Conservation (phyloP, 2,797 vertebrate species). For the Phoebastria nigripes region DNA sequence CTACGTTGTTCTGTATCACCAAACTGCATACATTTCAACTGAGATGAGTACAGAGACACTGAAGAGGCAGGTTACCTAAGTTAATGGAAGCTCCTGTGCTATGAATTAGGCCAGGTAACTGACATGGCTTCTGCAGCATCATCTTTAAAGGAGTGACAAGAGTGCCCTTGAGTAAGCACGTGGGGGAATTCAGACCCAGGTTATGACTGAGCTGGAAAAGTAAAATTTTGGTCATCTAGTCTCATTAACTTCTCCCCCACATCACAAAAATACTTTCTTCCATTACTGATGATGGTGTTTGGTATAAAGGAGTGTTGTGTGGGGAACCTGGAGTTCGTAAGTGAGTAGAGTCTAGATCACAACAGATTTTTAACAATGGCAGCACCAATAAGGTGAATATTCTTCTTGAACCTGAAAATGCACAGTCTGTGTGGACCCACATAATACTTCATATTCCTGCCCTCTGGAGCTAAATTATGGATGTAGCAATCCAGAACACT, state of each 20-base stretch:
- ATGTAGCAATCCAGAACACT: not conserved
- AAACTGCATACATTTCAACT: not conserved
- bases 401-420: not conserved
- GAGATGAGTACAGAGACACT: not conserved
- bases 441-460: not conserved
- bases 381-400: not conserved
- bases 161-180: rapidly evolving
- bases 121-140: not conserved
- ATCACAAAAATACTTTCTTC: not conserved
- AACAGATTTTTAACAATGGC: not conserved
- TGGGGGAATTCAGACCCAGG: not conserved
- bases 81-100: not conserved
- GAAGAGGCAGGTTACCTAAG: not conserved
- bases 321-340: not conserved
- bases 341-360: not conserved
- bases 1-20: not conserved
- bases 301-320: not conserved
- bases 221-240: not conserved
- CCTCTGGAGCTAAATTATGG: not conserved
- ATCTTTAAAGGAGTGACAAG: not conserved
- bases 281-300: not conserved
- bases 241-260: not conserved
- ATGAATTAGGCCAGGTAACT: not conserved
- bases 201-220: not conserved
- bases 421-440: not conserved